phyloP scores from a whole-genome alignment of 2,888 invertebrate genomes.

The Tetragonula carbonaria region DNA sequence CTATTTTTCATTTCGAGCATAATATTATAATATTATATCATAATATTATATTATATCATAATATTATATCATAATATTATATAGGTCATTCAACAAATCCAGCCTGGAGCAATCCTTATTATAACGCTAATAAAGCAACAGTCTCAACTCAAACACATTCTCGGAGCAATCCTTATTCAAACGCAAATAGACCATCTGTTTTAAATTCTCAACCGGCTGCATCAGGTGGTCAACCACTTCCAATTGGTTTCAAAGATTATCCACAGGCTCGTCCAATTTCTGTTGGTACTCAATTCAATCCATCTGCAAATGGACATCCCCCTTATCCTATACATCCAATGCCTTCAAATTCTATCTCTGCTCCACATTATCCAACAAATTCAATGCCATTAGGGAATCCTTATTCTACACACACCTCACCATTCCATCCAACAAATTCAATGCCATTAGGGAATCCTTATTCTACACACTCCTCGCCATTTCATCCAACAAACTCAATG shows the following conservation, averaged over 20 bases:
- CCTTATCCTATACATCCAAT: constrained; percentile 21
- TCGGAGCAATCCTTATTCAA: constrained; percentile 9
- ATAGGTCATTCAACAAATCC: not conserved
- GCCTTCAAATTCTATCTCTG: not conserved
- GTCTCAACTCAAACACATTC: constrained; percentile 8
- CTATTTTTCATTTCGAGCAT: not conserved
- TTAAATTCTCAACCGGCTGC: constrained; percentile 7
- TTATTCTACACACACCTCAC: not conserved
- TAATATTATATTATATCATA: not conserved
- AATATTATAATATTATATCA: not conserved
- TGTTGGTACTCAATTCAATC: not conserved
- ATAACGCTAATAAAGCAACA: not conserved
- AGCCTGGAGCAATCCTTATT: constrained; percentile 25
- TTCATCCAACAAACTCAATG: constrained; percentile 33
- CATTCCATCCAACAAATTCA: constrained; percentile 31
- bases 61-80: not conserved
- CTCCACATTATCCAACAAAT: too few species aligned
- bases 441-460: not conserved
- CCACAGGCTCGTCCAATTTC: constrained; percentile 27
- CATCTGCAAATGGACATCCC: not conserved
- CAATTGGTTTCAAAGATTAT: constrained; percentile 59
- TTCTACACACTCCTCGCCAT: not conserved
- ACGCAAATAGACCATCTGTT: not conserved
- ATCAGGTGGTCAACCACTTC: constrained; percentile 23
- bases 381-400: not conserved